Conservation (phyloP, 2,797 vertebrate species). For the Sebastolobus alascanus region DNA sequence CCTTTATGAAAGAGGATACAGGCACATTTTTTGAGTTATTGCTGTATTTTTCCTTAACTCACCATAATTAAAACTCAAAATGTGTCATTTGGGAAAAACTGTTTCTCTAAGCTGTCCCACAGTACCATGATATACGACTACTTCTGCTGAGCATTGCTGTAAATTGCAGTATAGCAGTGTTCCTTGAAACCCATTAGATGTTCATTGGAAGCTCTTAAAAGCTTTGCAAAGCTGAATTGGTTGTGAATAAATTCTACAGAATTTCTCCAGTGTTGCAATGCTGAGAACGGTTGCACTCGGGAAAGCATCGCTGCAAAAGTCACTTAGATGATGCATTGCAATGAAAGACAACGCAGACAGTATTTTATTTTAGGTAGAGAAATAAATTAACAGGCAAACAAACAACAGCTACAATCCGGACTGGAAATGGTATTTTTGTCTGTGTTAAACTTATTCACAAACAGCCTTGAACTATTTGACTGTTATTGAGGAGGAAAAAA, state of each 20-base stretch:
- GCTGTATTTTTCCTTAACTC: background rate
- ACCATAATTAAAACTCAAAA: constrained; percentile 2
- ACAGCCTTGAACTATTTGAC: background rate
- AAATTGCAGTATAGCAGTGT: constrained; percentile 2
- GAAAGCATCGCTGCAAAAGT: background rate
- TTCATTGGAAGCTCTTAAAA: constrained; percentile 31
- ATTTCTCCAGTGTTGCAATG: background rate
- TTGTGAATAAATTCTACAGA: background rate
- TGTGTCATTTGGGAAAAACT: background rate
- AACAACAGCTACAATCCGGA: background rate
- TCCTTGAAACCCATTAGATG: constrained; percentile 13
- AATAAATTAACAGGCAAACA: background rate
- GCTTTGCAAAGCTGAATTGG: constrained; percentile 5
- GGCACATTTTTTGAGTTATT: background rate
- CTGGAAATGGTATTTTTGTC: background rate
- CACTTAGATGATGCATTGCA: background rate
- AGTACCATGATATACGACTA: background rate
- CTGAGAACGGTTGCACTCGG: background rate
- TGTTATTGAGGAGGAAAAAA: background rate
- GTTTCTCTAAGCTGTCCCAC: background rate
- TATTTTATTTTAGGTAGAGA: background rate
- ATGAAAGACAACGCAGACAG: background rate
- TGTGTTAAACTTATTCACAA: background rate
- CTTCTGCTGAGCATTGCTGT: background rate
- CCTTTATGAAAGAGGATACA: background rate